These are phyloP conservation scores for Rousettus madagascariensis DNA, from an alignment of 2,797 vertebrate genomes.

Conservation along the genomic window DNA sequence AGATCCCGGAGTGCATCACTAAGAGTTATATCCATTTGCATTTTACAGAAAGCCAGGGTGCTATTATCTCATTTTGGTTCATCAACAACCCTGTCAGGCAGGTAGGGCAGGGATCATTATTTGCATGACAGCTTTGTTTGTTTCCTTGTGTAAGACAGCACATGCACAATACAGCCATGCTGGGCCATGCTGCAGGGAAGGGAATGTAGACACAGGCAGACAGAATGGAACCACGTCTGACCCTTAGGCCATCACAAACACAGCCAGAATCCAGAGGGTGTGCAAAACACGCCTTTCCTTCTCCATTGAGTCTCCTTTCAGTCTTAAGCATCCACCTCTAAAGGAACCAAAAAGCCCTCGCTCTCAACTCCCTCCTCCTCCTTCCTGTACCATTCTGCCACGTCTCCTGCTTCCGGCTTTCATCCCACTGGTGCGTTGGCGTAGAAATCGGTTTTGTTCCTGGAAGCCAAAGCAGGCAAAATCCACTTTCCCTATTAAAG, in stretches of 20 bases:
- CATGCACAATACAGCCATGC: background rate
- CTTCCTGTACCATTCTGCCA: background rate
- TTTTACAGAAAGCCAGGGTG: background rate
- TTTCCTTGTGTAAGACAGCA: background rate
- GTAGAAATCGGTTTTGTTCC: background rate
- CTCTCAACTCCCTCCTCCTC: background rate
- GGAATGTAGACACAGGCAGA: background rate
- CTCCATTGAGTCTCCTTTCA: background rate
- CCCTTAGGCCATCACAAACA: background rate
- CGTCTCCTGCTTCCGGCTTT: background rate
- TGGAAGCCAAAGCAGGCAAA: background rate
- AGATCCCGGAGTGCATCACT: background rate
- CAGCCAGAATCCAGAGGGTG: background rate
- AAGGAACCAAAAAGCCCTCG: background rate
- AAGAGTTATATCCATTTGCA: background rate
- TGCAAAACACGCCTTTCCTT: background rate
- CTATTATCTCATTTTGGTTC: background rate
- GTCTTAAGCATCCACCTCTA: background rate
- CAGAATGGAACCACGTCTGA: background rate
- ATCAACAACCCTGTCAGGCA: background rate
- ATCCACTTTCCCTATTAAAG: background rate
- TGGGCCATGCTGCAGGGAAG: fast-evolving
- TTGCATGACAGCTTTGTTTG: background rate
- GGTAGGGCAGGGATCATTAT: background rate
- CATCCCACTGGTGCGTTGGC: no score